phyloP scores from a whole-genome alignment of 2,113 vertebrate genomes.

The Myrmophylax atrothorax region DNA sequence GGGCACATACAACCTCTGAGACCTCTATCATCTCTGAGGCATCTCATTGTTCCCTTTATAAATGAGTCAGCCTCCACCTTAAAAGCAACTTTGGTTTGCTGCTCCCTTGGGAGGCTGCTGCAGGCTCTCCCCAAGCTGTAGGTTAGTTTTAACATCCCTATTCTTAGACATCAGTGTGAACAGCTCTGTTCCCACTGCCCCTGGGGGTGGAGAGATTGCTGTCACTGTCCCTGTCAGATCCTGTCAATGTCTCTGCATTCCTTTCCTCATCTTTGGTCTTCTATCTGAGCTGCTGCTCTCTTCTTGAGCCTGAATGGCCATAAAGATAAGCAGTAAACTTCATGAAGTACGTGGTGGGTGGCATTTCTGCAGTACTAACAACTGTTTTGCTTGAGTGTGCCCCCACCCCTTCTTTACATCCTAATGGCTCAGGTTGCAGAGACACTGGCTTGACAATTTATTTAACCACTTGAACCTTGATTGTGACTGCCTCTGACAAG shows the following conservation, averaged over 20 bases:
- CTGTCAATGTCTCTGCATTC: neutral
- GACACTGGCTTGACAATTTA: neutral
- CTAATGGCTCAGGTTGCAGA: neutral
- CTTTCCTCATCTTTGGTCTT: neutral
- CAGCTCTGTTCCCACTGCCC: neutral
- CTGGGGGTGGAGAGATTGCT: neutral
- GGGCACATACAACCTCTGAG: neutral
- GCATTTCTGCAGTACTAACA: neutral
- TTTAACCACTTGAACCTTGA: neutral
- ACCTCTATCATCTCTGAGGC: neutral
- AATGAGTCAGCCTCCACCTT: neutral
- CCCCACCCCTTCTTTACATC: neutral
- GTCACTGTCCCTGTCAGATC: neutral
- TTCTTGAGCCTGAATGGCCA: neutral
- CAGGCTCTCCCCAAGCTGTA: neutral
- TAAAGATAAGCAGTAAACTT: neutral
- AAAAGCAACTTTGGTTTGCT: neutral
- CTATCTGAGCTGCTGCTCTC: neutral
- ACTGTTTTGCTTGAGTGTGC: neutral
- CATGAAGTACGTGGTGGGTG: neutral
- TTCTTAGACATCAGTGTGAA: neutral
- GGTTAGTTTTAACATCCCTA: neutral
- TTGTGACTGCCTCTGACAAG: neutral
- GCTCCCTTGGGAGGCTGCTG: neutral
- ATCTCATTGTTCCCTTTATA: neutral